A percentile compares a stretch with the other conserved stretches of the same genome.
phyloP scores from a whole-genome alignment of 2,797 vertebrate genomes.

The Notoglanidium macrostoma region DNA sequence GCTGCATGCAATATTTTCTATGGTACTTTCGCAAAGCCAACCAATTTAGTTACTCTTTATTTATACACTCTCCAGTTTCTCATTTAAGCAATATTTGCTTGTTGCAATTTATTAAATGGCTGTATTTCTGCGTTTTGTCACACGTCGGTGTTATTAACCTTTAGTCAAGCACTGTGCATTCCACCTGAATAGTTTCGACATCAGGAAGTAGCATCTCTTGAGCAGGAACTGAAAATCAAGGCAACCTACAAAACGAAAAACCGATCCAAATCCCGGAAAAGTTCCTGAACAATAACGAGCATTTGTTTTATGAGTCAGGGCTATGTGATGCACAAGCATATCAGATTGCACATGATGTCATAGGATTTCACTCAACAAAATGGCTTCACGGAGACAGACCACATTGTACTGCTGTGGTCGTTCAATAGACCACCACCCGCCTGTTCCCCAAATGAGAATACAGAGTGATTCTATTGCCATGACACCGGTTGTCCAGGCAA shows the following conservation, averaged over 20 bases:
- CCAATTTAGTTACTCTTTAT: too few species aligned
- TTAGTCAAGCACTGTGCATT: neutral
- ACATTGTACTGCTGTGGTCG: neutral
- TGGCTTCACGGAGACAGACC: neutral
- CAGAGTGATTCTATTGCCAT: neutral
- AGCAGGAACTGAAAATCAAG: neutral
- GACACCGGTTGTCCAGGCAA: constrained; percentile 13
- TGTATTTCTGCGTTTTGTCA: neutral
- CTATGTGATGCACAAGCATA: neutral
- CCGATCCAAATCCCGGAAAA: neutral
- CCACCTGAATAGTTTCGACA: neutral
- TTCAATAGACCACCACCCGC: neutral
- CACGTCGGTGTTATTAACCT: neutral
- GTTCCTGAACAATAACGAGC: neutral
- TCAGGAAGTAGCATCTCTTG: neutral
- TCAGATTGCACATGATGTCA: constrained; percentile 28
- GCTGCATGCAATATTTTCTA: neutral
- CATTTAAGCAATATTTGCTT: neutral
- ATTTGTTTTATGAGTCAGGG: neutral
- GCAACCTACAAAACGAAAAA: neutral
- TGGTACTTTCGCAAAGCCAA: neutral
- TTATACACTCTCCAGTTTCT: neutral
- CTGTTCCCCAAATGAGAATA: neutral
- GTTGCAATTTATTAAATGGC: neutral
- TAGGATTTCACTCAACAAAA: constrained; percentile 8